phyloP scores from a whole-genome alignment of 2,797 vertebrate genomes.

The Anabas testudineus region DNA sequence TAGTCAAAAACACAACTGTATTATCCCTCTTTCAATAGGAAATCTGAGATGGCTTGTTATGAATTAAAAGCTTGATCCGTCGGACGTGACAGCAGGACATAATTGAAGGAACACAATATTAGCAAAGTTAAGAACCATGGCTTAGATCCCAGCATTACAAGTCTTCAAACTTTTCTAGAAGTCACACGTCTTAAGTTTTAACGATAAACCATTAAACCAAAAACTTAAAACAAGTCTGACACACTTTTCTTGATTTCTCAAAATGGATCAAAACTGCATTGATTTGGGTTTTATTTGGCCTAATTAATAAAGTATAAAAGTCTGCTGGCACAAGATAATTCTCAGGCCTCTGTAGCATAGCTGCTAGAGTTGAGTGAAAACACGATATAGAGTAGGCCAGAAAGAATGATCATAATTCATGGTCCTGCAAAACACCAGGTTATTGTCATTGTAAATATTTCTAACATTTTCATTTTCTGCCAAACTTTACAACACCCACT shows the following conservation, averaged over 20 bases:
- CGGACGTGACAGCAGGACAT: slow-evolving; percentile 57
- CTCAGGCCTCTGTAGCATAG: background rate
- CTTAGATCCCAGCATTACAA: slow-evolving; percentile 22
- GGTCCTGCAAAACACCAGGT: too few species aligned
- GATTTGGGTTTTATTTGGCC: background rate
- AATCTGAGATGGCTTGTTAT: slow-evolving; percentile 50
- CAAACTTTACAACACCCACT: too few species aligned
- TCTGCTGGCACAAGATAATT: background rate
- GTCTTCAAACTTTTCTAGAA: slow-evolving; percentile 29
- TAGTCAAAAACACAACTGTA: slow-evolving; percentile 52
- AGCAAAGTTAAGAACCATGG: slow-evolving; percentile 42
- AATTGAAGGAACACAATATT: slow-evolving; percentile 54
- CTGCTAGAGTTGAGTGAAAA: background rate
- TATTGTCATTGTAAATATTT: too few species aligned
- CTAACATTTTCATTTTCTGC: too few species aligned
- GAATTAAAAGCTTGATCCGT: slow-evolving; percentile 60
- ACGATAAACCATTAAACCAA: background rate
- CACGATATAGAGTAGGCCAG: background rate
- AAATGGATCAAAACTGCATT: slow-evolving; percentile 3
- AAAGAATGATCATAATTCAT: background rate
- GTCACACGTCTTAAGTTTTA: slow-evolving; percentile 16
- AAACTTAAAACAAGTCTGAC: background rate
- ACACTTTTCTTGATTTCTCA: background rate
- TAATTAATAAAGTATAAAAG: background rate
- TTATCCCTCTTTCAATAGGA: slow-evolving; percentile 69